These are phyloP conservation scores for Poicephalus gulielmi DNA, from an alignment of 2,113 vertebrate species.

Conservation along the genomic window DNA sequence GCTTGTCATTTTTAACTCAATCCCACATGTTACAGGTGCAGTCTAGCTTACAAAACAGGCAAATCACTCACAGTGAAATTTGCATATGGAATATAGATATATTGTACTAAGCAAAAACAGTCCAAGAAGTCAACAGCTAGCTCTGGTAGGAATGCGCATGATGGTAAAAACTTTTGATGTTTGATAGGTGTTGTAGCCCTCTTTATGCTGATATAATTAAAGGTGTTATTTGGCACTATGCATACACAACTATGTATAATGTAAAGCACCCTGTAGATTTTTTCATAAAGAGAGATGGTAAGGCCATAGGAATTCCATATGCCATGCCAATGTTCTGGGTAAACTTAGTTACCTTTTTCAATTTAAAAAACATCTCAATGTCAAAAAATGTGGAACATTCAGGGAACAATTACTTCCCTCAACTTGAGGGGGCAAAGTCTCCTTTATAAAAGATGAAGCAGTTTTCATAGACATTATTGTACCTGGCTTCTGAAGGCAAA, in stretches of 20 bases:
- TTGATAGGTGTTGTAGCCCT: neutral
- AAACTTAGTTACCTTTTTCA: neutral
- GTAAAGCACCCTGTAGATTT: neutral
- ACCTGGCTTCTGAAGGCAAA: neutral
- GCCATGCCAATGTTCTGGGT: neutral
- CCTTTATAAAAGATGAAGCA: neutral
- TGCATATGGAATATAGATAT: conserved; percentile 79
- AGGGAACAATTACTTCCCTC: neutral
- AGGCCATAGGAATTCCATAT: neutral
- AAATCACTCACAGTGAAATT: conserved; percentile 76
- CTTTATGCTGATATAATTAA: conserved; percentile 1
- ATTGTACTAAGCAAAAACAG: conserved; percentile 10
- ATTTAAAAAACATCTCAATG: neutral
- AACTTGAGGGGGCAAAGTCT: neutral
- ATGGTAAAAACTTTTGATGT: conserved; percentile 21
- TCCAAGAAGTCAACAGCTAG: conserved; percentile 59
- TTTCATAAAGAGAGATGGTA: neutral
- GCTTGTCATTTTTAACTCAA: conserved; percentile 95
- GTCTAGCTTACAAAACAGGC: conserved; percentile 84
- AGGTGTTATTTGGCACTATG: neutral
- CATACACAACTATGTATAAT: neutral
- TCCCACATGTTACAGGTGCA: conserved; percentile 83
- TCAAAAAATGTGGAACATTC: neutral
- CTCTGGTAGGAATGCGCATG: conserved; percentile 3
- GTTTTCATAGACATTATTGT: neutral